Evolutionary conservation across 2,888 invertebrate species (phyloP), one percentile per base, ranked within the genome.

Genomic region (Tipula confusa): DNA sequence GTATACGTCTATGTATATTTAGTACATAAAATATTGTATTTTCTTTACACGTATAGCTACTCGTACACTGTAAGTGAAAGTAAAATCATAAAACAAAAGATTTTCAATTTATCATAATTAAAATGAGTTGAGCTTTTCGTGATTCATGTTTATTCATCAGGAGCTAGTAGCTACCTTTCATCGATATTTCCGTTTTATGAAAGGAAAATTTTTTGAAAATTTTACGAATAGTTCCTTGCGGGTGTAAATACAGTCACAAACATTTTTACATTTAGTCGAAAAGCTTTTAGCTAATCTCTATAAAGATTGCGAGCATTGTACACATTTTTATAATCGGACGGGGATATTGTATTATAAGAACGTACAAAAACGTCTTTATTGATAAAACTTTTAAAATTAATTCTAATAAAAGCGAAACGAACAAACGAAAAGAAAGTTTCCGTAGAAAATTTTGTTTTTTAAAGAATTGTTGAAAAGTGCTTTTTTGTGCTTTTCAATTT

Each of bases 101-200:
- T 64, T 64, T 64, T 64, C 64, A 64, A 64, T 64, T 64, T 64
- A 64, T 64, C 64, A 24, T 24, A 64, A 64, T 64, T 64, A 64
- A 64, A 64, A 24, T 64, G 64, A 64, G 64, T 64, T 64, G 64
- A 64, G 64, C 64, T 64, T 64, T 64, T 64, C 64, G 64, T 64
- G 64, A 64, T 64, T 64, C 64, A 24, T 24, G 9, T 64, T 2
- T 24, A 64, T 64, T 24, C 24, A n/a, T n/a, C n/a, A n/a, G n/a
- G n/a, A n/a, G n/a, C n/a, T n/a, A 64, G 64, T 24, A 43, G 64
- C 24, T 64, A 64, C 64, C 64, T 64, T 64, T 64, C 64, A 9
- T 24, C 64, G 64, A 64, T 64, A 64, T 24, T 18, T 48, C 48
- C 48, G 48, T 43, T 43, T n/a, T n/a, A 4, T n/a, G n/a, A n/a